These are phyloP conservation scores for Ctena decussata DNA, from an alignment of 2,888 invertebrate genomes.

Conservation along the genomic window DNA sequence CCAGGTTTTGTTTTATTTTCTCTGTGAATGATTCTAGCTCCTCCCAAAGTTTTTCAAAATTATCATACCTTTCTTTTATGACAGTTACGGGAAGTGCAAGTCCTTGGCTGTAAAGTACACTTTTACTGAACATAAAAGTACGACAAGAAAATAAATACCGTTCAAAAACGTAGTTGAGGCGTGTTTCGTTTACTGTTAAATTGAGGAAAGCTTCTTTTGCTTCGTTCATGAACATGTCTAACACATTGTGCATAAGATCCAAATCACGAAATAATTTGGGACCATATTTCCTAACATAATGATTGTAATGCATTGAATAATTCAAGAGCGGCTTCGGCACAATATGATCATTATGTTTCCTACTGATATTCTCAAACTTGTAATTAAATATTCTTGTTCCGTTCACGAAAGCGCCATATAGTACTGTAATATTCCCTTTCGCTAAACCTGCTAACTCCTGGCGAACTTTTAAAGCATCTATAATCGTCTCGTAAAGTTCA, in stretches of 20 bases:
- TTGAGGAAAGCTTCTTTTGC: slow-evolving; percentile 51
- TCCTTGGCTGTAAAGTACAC: slow-evolving; percentile 72
- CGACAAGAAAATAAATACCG: slow-evolving; percentile 65
- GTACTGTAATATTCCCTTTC: slow-evolving; percentile 67
- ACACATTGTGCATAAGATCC: slow-evolving; percentile 31
- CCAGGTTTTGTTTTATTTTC: slow-evolving; percentile 56
- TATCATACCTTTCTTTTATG: slow-evolving; percentile 50
- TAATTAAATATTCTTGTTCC: slow-evolving; percentile 75
- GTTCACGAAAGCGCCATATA: slow-evolving; percentile 70
- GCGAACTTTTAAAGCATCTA: slow-evolving; percentile 64
- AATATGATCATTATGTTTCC: slow-evolving; percentile 68
- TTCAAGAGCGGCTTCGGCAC: slow-evolving; percentile 74
- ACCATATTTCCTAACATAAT: slow-evolving; percentile 64
- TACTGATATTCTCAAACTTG: slow-evolving; percentile 62
- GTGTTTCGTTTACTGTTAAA: slow-evolving; percentile 56
- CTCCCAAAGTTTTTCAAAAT: slow-evolving; percentile 57
- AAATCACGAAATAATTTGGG: slow-evolving; percentile 61
- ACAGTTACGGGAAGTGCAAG: slow-evolving; percentile 71
- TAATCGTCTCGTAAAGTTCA: slow-evolving; percentile 58
- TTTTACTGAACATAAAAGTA: slow-evolving; percentile 70
- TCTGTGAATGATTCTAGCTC: slow-evolving; percentile 37
- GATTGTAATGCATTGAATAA: slow-evolving; percentile 66
- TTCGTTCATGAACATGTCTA: slow-evolving; percentile 56
- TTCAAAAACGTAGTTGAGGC: slow-evolving; percentile 49
- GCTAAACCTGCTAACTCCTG: slow-evolving; percentile 71